phyloP scores from a whole-genome alignment of 2,888 invertebrate species.

The Aphodius granarius region DNA sequence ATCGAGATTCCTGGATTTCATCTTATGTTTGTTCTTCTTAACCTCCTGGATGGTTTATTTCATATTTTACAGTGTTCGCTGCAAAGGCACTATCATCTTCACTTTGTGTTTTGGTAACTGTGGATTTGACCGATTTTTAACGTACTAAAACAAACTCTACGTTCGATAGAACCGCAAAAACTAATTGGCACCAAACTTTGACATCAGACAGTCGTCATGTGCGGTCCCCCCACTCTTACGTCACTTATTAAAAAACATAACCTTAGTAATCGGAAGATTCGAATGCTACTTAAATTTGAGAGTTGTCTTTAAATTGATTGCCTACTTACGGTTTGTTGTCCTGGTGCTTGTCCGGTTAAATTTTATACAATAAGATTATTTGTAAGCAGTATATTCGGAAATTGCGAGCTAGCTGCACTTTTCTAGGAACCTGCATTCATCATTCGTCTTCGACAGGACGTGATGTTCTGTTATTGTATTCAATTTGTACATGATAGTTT shows the following conservation, averaged over 20 bases:
- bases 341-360: neutral
- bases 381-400: neutral
- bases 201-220: neutral
- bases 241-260: neutral
- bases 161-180: neutral
- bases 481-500: neutral
- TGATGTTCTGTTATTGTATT: neutral
- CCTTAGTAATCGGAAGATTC: neutral
- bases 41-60: neutral
- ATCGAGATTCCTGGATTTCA: conserved; percentile 37
- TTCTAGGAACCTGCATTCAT: neutral
- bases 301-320: neutral
- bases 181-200: neutral
- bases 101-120: neutral
- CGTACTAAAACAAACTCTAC: neutral
- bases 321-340: neutral
- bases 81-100: neutral
- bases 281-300: neutral
- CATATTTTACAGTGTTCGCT: neutral
- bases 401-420: neutral
- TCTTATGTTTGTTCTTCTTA: conserved; percentile 18
- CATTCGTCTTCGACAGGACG: neutral
- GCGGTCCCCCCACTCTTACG: neutral
- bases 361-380: neutral
- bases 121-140: neutral